Percentiles rank a stretch among this genome's conserved stretches.
Evolutionary conservation across 2,113 vertebrate genomes (phyloP).

Genomic region (Paramisgurnus dabryanus): DNA sequence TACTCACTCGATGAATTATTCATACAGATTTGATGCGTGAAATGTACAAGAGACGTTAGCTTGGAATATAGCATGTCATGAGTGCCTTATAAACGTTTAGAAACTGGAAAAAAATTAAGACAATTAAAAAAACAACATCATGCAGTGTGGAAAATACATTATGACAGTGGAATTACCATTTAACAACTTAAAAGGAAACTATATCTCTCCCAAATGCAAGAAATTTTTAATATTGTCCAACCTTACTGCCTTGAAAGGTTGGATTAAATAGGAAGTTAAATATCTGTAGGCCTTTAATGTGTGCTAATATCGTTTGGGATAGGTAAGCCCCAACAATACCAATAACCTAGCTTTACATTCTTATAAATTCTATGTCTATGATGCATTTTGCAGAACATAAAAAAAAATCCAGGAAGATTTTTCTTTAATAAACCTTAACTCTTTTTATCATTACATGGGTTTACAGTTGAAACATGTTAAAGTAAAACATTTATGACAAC

Average conservation of each 20-base stretch:
- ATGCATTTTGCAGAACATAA: slow-evolving; percentile 21
- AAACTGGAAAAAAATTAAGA: not conserved
- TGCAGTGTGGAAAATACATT: slow-evolving; percentile 36
- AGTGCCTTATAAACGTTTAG: slow-evolving; percentile 29
- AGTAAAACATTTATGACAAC: slow-evolving; percentile 13
- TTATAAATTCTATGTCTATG: slow-evolving; percentile 9
- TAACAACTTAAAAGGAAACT: slow-evolving; percentile 44
- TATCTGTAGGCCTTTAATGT: slow-evolving; percentile 23
- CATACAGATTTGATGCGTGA: not conserved
- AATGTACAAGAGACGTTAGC: slow-evolving; percentile 19
- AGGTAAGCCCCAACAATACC: slow-evolving; percentile 23
- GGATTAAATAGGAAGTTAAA: slow-evolving; percentile 26
- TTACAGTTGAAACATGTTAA: slow-evolving; percentile 14
- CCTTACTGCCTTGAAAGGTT: slow-evolving; percentile 17
- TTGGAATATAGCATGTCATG: slow-evolving; percentile 2
- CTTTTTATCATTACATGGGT: not conserved
- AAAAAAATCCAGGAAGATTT: slow-evolving; percentile 31
- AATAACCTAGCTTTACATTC: slow-evolving; percentile 34
- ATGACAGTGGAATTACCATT: slow-evolving; percentile 42
- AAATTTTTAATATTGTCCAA: slow-evolving; percentile 28
- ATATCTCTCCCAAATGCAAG: slow-evolving; percentile 31
- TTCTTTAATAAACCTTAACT: slow-evolving; percentile 30
- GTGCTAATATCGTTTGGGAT: slow-evolving; percentile 1
- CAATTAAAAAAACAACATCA: slow-evolving; percentile 14
- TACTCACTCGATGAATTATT: not conserved